Conservation (phyloP, 2,797 vertebrate genomes). For the Diceros bicornis region DNA sequence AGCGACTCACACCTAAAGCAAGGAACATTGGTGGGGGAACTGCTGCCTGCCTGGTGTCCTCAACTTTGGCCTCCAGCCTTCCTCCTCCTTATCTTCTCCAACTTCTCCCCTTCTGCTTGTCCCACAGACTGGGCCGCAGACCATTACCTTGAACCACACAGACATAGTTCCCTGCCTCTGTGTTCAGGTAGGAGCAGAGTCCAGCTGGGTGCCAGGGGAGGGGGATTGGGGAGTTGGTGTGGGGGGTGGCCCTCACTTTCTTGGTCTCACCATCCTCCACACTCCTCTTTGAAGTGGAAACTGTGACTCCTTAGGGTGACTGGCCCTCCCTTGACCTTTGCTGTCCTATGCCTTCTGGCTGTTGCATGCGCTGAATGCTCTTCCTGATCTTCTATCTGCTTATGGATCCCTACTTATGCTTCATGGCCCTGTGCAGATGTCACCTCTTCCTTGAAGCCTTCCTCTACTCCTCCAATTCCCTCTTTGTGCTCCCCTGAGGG, state of each 20-base stretch:
- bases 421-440: neutral
- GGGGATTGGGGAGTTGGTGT: neutral
- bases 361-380: neutral
- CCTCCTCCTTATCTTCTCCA: neutral
- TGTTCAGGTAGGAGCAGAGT: slow-evolving; percentile 86
- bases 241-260: neutral
- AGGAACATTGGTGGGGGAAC: neutral
- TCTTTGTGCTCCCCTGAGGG: neutral
- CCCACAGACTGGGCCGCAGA: slow-evolving; percentile 86
- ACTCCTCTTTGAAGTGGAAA: neutral
- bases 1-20: neutral
- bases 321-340: neutral
- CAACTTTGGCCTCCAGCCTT: neutral
- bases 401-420: neutral
- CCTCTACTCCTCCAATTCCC: neutral
- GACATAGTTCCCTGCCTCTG: slow-evolving; percentile 90
- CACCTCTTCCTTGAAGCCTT: neutral
- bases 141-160: slow-evolving; percentile 80
- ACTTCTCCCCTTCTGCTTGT: slow-evolving; percentile 29
- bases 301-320: neutral
- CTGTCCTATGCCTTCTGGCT: slow-evolving; percentile 4
- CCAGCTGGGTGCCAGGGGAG: neutral
- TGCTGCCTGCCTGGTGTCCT: neutral
- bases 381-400: neutral
- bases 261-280: neutral